These are phyloP conservation scores for Anodontia alba DNA, from an alignment of 2,888 invertebrate species.

Conservation along the genomic window DNA sequence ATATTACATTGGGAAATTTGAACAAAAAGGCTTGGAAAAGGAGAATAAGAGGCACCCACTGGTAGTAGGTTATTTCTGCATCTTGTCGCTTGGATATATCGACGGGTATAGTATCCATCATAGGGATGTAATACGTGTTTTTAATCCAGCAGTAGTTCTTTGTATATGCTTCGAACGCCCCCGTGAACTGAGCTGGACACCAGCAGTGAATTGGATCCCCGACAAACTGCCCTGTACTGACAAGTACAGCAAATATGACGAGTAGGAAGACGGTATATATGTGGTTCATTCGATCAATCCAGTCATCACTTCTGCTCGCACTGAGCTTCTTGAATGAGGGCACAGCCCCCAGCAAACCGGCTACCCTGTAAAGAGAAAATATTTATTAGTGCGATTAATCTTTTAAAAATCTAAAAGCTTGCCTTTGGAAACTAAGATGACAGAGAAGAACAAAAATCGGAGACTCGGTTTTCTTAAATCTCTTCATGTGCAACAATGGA, in stretches of 20 bases:
- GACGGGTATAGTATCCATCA: slow-evolving; percentile 77
- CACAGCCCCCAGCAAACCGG: slow-evolving; percentile 71
- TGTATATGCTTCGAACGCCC: slow-evolving; percentile 79
- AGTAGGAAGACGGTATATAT: slow-evolving; percentile 78
- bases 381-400: background rate
- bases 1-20: slow-evolving; percentile 78
- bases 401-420: background rate
- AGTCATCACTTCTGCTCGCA: slow-evolving; percentile 79
- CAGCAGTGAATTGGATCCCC: slow-evolving; percentile 82
- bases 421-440: too few species aligned
- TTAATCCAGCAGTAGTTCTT: slow-evolving; percentile 81
- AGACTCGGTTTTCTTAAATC: too few species aligned
- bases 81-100: slow-evolving; percentile 74
- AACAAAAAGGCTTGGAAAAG: slow-evolving; percentile 80
- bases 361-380: slow-evolving; percentile 53
- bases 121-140: slow-evolving; percentile 81
- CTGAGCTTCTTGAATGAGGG: slow-evolving; percentile 78
- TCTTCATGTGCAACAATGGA: too few species aligned
- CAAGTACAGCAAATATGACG: slow-evolving; percentile 79
- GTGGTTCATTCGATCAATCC: slow-evolving; percentile 79
- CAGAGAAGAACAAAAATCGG: too few species aligned
- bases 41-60: slow-evolving; percentile 80
- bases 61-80: slow-evolving; percentile 80
- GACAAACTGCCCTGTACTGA: slow-evolving; percentile 78
- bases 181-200: slow-evolving; percentile 77